These are phyloP conservation scores for Volucella inanis DNA, from an alignment of 2,888 invertebrate species.

Conservation along the genomic window DNA sequence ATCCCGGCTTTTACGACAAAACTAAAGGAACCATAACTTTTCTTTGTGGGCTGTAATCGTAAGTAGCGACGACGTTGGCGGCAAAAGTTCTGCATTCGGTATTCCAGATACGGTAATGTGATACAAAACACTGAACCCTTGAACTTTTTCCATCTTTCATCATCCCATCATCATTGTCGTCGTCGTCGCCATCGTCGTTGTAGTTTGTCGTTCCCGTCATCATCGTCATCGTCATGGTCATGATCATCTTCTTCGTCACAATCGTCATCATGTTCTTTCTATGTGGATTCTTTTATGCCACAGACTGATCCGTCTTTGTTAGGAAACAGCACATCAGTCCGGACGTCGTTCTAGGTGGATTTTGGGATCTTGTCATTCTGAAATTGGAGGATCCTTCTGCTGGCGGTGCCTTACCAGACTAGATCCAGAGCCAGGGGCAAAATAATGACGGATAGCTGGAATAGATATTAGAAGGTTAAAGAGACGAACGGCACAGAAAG, in stretches of 20 bases:
- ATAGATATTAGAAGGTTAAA: conserved; percentile 44
- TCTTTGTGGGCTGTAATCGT: conserved; percentile 7
- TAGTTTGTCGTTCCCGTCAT: conserved; percentile 15
- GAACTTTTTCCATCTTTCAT: conserved; percentile 73
- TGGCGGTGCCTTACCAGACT: conserved; percentile 22
- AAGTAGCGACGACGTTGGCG: conserved; percentile 12
- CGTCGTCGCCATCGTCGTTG: conserved; percentile 8
- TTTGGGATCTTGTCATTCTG: conserved; percentile 18
- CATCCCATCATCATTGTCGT: conserved; percentile 53
- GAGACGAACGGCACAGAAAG: conserved; percentile 7
- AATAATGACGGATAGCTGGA: conserved; percentile 23
- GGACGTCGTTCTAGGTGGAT: conserved; percentile 11
- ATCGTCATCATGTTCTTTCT: neutral
- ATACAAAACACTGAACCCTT: conserved; percentile 72
- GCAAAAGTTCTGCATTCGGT: conserved; percentile 50
- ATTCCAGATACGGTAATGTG: conserved; percentile 68
- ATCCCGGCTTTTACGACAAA: conserved; percentile 49
- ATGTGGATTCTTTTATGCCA: conserved; percentile 35
- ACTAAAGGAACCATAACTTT: conserved; percentile 61
- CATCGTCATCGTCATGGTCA: neutral
- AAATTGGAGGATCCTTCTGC: conserved; percentile 13
- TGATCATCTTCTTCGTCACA: neutral
- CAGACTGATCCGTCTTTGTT: conserved; percentile 50
- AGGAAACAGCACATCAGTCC: conserved; percentile 25
- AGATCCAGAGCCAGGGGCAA: conserved; percentile 12